Percentiles rank a stretch among this genome's conserved stretches.
These are phyloP conservation scores for Zaprionus lachaisei DNA, from an alignment of 1,140 invertebrate genomes.

Conservation along the genomic window DNA sequence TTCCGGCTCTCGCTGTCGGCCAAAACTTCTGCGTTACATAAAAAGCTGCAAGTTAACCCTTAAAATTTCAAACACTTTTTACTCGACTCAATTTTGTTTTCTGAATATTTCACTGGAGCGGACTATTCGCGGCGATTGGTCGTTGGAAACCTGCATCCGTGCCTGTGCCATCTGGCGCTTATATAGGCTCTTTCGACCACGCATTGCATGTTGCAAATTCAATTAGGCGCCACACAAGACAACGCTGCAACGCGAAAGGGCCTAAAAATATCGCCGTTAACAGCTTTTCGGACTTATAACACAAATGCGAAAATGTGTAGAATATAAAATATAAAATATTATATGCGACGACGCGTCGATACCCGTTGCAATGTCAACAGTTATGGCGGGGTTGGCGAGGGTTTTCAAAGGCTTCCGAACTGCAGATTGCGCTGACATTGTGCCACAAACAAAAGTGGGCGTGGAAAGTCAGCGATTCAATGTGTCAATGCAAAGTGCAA, in stretches of 20 bases:
- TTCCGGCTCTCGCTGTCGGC: slow-evolving; percentile 61
- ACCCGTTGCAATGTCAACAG: slow-evolving; percentile 72
- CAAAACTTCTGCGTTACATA: slow-evolving; percentile 58
- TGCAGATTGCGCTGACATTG: slow-evolving; percentile 50
- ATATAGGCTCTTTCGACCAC: slow-evolving; percentile 60
- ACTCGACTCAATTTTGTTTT: slow-evolving; percentile 43
- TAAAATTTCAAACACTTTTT: slow-evolving; percentile 75
- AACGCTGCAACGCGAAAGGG: background rate
- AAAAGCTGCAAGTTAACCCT: slow-evolving; percentile 72
- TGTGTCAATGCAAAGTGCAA: slow-evolving; percentile 65
- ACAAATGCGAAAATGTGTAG: slow-evolving; percentile 31
- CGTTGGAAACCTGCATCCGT: slow-evolving; percentile 71
- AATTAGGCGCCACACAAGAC: background rate
- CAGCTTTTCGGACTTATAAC: slow-evolving; percentile 68
- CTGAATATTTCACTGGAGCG: slow-evolving; percentile 79
- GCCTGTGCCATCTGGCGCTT: slow-evolving; percentile 44
- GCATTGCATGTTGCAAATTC: background rate
- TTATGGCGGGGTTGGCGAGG: slow-evolving; percentile 35
- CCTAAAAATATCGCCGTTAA: slow-evolving; percentile 76
- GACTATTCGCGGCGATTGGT: slow-evolving; percentile 83
- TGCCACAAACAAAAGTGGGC: slow-evolving; percentile 34
- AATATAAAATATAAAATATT: slow-evolving; percentile 45
- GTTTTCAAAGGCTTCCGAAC: slow-evolving; percentile 69
- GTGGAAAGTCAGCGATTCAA: slow-evolving; percentile 55
- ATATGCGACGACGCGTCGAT: slow-evolving; percentile 22